These are phyloP conservation scores for Littorina saxatilis DNA, from an alignment of 1,140 invertebrate species.

Conservation along the genomic window DNA sequence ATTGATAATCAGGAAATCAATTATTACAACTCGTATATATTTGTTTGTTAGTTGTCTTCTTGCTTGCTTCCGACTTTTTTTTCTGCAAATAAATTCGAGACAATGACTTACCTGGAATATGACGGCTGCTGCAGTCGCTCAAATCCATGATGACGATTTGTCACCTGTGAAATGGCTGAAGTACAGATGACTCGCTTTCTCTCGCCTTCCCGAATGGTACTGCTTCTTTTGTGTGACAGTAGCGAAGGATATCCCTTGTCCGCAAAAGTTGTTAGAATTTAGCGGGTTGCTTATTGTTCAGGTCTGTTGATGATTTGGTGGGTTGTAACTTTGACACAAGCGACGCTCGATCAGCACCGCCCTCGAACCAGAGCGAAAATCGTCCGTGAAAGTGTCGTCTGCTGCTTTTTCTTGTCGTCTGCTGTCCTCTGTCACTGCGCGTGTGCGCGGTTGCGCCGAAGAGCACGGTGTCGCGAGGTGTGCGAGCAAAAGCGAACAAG, in stretches of 20 bases:
- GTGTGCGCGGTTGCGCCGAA: slow-evolving; percentile 16
- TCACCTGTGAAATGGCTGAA: too few relatives aligned
- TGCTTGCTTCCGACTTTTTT: too few relatives aligned
- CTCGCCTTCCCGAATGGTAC: too few relatives aligned
- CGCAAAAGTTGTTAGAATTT: too few relatives aligned
- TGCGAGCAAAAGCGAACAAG: not conserved
- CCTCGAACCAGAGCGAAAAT: slow-evolving; percentile 8
- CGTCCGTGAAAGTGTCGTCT: slow-evolving; percentile 36
- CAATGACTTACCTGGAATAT: slow-evolving; percentile 39
- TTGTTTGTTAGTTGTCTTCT: too few relatives aligned
- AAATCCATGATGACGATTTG: slow-evolving; percentile 23
- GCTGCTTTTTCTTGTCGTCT: slow-evolving; percentile 37
- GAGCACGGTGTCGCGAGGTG: not conserved
- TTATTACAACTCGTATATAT: too few relatives aligned
- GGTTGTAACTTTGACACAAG: too few relatives aligned
- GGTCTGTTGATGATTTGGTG: not conserved
- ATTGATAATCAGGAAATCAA: not conserved
- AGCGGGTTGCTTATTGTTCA: not conserved
- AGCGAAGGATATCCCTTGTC: too few relatives aligned
- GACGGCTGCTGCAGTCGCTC: slow-evolving; percentile 33
- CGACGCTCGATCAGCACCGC: slow-evolving; percentile 14
- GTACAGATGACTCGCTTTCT: too few relatives aligned
- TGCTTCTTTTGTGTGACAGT: too few relatives aligned
- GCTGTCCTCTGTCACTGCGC: slow-evolving; percentile 33
- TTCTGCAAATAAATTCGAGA: too few relatives aligned